phyloP scores from a whole-genome alignment of 2,888 invertebrate species.

The Stenurella melanura region DNA sequence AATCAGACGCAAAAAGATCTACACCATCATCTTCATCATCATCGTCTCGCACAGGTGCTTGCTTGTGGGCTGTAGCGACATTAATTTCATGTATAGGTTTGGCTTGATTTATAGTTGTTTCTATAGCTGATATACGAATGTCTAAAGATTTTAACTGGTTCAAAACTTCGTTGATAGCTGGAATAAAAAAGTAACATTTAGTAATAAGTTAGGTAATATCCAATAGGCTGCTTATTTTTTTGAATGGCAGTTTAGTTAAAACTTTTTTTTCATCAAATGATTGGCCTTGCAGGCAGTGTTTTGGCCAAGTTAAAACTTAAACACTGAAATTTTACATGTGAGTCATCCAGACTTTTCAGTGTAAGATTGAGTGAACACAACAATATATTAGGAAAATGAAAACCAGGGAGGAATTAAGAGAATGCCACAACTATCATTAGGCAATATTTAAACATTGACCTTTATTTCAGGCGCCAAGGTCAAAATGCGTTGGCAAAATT shows the following conservation, averaged over 20 bases:
- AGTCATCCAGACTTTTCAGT: too few relatives aligned
- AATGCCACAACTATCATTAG: too few relatives aligned
- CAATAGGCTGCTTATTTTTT: neutral
- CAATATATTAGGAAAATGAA: too few relatives aligned
- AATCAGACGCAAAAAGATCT: slow-evolving; percentile 88
- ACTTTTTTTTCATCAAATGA: too few relatives aligned
- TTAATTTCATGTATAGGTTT: slow-evolving; percentile 60
- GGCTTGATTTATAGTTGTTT: slow-evolving; percentile 62
- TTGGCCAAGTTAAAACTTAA: slow-evolving; percentile 12
- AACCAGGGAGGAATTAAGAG: too few relatives aligned
- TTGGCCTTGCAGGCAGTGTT: too few relatives aligned
- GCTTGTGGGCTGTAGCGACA: slow-evolving; percentile 48
- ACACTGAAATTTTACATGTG: too few relatives aligned
- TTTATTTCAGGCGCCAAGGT: slow-evolving; percentile 19
- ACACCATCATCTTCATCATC: slow-evolving; percentile 82
- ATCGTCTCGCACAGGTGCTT: slow-evolving; percentile 47
- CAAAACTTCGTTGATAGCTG: slow-evolving; percentile 61
- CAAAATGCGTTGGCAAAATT: slow-evolving; percentile 23
- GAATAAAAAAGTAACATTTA: slow-evolving; percentile 44
- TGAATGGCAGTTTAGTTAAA: neutral
- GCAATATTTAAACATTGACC: slow-evolving; percentile 20
- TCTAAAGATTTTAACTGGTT: slow-evolving; percentile 58
- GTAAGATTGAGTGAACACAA: too few relatives aligned
- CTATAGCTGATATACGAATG: slow-evolving; percentile 59
- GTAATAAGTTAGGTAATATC: neutral